phyloP scores from a whole-genome alignment of 2,113 vertebrate genomes.

The Rhagologus leucostigma region DNA sequence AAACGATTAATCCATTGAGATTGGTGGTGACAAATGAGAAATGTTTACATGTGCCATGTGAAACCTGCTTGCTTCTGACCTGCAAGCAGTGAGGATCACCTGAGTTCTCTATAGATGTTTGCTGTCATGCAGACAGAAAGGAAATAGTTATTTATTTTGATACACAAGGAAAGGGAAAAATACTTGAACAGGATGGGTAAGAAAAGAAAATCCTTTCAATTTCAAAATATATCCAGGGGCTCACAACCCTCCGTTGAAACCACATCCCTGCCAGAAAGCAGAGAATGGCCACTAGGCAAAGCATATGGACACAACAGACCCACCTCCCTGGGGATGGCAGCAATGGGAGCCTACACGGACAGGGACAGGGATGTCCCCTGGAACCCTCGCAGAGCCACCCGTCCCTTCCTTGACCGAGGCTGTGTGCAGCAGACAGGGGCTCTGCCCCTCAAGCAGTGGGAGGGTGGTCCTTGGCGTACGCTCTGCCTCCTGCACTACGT shows the following conservation, averaged over 20 bases:
- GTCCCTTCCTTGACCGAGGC: accelerated
- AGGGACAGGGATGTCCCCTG: accelerated
- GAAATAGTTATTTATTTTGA: not conserved
- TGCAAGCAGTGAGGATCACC: slow-evolving; percentile 38
- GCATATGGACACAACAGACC: accelerated
- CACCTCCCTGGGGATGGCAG: not conserved
- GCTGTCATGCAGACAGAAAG: not conserved
- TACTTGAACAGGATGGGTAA: not conserved
- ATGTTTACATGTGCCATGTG: not conserved
- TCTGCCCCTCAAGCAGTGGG: accelerated
- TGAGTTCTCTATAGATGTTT: slow-evolving; percentile 48
- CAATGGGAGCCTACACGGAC: accelerated
- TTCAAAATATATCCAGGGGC: not conserved
- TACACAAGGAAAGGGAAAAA: not conserved
- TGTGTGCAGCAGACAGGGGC: accelerated
- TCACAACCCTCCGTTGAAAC: not conserved
- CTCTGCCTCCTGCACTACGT: not conserved
- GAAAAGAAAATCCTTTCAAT: not conserved
- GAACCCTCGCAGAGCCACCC: accelerated
- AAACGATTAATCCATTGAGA: not conserved
- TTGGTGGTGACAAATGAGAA: not conserved
- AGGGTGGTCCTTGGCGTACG: accelerated
- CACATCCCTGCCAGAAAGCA: not conserved
- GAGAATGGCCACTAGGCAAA: not conserved
- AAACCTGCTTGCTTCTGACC: slow-evolving; percentile 18